phyloP scores from a whole-genome alignment of 2,113 vertebrate genomes.

The Cervus canadensis region DNA sequence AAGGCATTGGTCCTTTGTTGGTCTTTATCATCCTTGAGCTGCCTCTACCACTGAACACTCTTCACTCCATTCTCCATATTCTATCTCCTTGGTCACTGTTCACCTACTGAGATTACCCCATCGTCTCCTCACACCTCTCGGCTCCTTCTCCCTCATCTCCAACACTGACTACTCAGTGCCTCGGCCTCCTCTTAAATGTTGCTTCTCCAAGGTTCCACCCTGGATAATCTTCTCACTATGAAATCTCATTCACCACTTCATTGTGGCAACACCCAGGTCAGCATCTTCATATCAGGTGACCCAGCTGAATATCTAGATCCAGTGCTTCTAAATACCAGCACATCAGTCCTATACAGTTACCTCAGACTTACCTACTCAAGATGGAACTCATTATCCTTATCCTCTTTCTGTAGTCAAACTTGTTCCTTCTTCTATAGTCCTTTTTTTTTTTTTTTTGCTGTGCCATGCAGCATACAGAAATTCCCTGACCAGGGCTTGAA shows the following conservation, averaged over 20 bases:
- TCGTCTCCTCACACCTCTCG: not conserved
- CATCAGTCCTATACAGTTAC: not conserved
- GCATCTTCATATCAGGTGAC: not conserved
- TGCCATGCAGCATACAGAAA: not conserved
- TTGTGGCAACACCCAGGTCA: not conserved
- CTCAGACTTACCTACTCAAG: not conserved
- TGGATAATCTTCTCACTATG: not conserved
- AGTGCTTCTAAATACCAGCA: not conserved
- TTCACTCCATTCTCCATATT: not conserved
- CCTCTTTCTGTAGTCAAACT: not conserved
- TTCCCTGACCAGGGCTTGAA: not conserved
- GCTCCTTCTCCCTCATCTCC: not conserved
- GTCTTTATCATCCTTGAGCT: not conserved
- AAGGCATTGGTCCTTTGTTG: not conserved
- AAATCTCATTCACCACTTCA: not conserved
- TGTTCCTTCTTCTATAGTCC: not conserved
- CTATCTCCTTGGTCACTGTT: not conserved
- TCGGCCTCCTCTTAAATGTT: not conserved
- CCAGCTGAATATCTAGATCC: not conserved
- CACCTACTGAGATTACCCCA: not conserved
- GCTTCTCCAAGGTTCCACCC: not conserved
- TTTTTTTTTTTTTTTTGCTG: not conserved
- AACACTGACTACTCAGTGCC: not conserved
- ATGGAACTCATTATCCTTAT: not conserved
- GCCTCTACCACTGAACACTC: not conserved